These are phyloP conservation scores for Amphilophus citrinellus DNA, from an alignment of 2,113 vertebrate genomes.

Conservation along the genomic window DNA sequence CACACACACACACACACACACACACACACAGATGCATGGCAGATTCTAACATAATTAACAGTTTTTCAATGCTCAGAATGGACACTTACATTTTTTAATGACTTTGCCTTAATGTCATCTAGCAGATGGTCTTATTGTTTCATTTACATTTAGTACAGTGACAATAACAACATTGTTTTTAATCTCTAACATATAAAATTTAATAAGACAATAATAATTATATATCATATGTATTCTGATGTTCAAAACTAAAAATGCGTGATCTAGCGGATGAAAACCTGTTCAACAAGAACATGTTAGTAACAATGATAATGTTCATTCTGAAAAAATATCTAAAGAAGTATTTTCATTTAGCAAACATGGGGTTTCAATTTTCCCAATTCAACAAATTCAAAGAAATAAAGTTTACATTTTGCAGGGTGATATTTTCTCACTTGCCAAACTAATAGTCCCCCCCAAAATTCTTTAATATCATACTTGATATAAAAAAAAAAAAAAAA, in stretches of 20 bases:
- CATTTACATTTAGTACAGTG: conserved; percentile 2
- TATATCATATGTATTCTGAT: background rate
- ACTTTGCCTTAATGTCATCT: conserved; percentile 12
- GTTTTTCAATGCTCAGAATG: background rate
- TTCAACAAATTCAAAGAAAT: background rate
- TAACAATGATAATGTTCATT: background rate
- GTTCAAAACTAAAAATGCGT: background rate
- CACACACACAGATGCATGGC: background rate
- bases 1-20: conserved; percentile 21
- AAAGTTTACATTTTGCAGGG: background rate
- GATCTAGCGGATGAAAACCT: background rate
- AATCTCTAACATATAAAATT: background rate
- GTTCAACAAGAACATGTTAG: background rate
- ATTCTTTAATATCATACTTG: background rate
- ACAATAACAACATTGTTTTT: background rate
- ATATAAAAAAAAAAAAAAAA: background rate
- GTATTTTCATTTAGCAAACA: background rate
- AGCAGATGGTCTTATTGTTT: conserved; percentile 14
- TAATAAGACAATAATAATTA: background rate
- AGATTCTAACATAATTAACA: conserved; percentile 46
- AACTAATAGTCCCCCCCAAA: background rate
- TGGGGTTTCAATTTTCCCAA: background rate
- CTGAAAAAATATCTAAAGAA: background rate
- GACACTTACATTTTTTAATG: conserved; percentile 16
- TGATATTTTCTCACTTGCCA: background rate